Evolutionary conservation across 2,888 invertebrate species (phyloP).

Genomic region (Campoplex nolae): DNA sequence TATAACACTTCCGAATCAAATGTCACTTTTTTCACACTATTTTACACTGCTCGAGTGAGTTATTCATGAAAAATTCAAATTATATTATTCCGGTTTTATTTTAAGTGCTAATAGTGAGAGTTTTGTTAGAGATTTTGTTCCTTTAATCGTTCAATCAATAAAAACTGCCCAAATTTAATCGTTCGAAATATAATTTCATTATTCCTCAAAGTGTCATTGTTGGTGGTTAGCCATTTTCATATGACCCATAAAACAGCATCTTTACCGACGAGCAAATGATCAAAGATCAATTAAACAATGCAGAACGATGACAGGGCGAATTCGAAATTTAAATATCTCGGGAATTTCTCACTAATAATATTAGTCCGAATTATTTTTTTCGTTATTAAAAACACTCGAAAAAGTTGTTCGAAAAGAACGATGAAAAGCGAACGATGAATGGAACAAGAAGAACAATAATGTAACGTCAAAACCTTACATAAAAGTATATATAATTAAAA

Average conservation of each 20-base stretch:
- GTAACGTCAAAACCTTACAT: conserved; percentile 13
- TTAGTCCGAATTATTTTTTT: background rate
- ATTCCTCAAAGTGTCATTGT: background rate
- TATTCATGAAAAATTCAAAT: background rate
- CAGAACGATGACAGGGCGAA: background rate
- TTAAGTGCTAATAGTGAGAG: background rate
- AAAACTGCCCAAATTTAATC: background rate
- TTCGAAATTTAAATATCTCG: background rate
- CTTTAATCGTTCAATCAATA: too few species aligned
- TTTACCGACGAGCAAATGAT: background rate
- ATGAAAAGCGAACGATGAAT: background rate
- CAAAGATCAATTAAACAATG: background rate
- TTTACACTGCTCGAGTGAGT: background rate
- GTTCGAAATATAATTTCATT: background rate
- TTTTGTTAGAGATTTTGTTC: background rate
- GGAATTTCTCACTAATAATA: background rate
- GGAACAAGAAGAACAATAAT: background rate
- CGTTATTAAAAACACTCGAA: background rate
- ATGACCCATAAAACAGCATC: background rate
- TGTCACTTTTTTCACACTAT: background rate
- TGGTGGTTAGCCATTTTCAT: background rate
- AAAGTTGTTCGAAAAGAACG: background rate
- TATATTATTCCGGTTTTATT: background rate
- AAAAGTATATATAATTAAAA: background rate
- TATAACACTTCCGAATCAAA: background rate